Evolutionary conservation across 2,888 invertebrate species (phyloP), one percentile per base, ranked within the genome.

Genomic region (Kuschelorhynchus macadamiae): DNA sequence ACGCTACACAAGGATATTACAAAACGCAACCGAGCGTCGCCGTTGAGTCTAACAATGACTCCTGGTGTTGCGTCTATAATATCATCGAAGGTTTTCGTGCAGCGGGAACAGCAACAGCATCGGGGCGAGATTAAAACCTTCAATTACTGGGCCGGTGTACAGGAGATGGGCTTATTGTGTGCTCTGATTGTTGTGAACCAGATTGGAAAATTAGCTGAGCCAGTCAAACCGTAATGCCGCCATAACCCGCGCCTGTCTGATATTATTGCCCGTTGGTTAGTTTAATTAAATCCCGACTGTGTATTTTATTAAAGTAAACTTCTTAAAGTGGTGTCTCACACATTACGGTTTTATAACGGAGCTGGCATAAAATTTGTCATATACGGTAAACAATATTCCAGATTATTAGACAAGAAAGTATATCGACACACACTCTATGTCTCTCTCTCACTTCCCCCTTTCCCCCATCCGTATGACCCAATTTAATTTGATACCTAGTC

Each of bases 181-280:
- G 72, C 74, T 75, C 76, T 78, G 80, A 81, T 81, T 81, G 79
- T 79, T 81, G 81, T 81, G 78, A 78, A 79, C 77, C 79, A 80
- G 80, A 81, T 81, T 80, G 80, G 80, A 81, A 81, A 81, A 81
- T 80, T 80, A 81, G 81, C 79, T 78, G 73, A 71, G 73, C 72
- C 65, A 62, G 71, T 56, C 50, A 60, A 63, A 52, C 63, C 60
- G 42, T 60, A 56, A 49, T 59, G 41, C 41, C 49, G 49, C 67
- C 57, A 42, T 56, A 67, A 63, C 67, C 67, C 52, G 41, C 20
- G 55, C 17, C 47, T 53, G 55, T 33, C 21, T 63, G 63, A 55
- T 55, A 21, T 25, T n/a, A 17, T 46, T 46, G 12, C 17, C n/a
- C 14, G 8, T 14, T 14, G 7, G 36, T 17, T 18, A 44, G 32